Percentiles rank a stretch among this genome's conserved stretches.
Conservation (phyloP, 2,888 invertebrate species). For the Melangyna quadrimaculata region DNA sequence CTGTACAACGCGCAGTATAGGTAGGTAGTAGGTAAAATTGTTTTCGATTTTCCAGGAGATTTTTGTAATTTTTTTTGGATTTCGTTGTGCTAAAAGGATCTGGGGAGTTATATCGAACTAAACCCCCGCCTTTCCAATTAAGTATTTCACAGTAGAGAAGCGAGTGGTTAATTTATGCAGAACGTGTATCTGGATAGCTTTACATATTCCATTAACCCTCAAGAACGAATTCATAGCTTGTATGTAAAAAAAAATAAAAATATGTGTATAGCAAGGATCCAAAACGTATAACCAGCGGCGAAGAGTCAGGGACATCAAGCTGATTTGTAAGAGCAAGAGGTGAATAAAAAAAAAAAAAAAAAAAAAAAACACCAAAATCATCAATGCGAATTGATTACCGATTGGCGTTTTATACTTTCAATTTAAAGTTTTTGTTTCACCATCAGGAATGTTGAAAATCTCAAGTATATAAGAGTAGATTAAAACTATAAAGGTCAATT, state of each 20-base stretch:
- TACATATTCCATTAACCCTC: constrained; percentile 60
- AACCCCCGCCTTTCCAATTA: constrained; percentile 6
- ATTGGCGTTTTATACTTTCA: constrained; percentile 61
- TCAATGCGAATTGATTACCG: constrained; percentile 58
- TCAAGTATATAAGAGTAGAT: neutral
- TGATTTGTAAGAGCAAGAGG: neutral
- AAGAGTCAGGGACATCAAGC: constrained; percentile 2
- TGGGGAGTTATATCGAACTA: neutral
- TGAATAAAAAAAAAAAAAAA: neutral
- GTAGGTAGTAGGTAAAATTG: neutral
- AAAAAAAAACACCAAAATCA: constrained; percentile 15
- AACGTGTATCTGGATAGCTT: constrained; percentile 31
- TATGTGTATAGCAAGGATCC: neutral
- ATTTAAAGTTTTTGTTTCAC: constrained; percentile 47
- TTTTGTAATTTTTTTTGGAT: neutral
- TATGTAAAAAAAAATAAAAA: neutral
- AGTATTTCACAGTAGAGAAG: neutral
- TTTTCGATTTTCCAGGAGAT: neutral
- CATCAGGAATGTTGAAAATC: constrained; percentile 13
- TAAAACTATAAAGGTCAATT: constrained; percentile 20
- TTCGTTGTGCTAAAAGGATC: neutral
- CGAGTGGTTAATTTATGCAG: constrained; percentile 48
- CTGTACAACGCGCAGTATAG: neutral
- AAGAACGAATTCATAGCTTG: constrained; percentile 22
- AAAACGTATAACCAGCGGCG: neutral